Base-by-base conservation (phyloP, 92 coral and sea anemone species). In the Palythoa heliodiscus region DNA sequence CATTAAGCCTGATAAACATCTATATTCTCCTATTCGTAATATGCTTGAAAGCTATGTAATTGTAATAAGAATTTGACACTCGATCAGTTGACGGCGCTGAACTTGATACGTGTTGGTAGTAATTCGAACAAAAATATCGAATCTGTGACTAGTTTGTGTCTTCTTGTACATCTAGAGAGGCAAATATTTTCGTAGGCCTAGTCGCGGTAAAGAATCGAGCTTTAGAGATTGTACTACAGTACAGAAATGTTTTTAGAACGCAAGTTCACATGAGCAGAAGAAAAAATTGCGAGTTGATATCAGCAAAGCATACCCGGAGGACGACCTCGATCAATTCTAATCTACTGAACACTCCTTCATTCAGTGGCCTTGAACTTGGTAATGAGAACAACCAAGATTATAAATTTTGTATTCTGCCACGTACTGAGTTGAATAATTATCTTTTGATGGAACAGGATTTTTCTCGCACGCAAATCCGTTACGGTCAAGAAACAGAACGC, bases 301-400 rank as follows among this genome's bases (percentile, higher is more conserved):
- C 74, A 80, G 60, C 19, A 60, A 22, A 78, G 14, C 19, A 61
- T 43, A 75, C 74, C 84, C 84, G 55, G 29, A 67, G 84, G 73
- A 66, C 20, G 63, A 52, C 20, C 39, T 80, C 53, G 23, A 66
- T 80, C 74, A 43, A 64, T 20, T 66, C 67, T 76, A 76, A 76
- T 76, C 81, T 76, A 76, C 54, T 76, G 57, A 76, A 57, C 37
- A 22, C 22, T 80, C 69, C 40, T 80, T 80, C 84, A 80, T 64
- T 64, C 84, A 80, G n/a, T 80, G 84, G 84, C 84, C 84, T 80
- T 80, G 84, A 80, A 80, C 84, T 80, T 80, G 40, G 73, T 47
- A 53, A 17, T 47, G 53, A 78, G 48, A 78, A 60, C 16, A 13
- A 60, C 38, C 55, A 10, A 13, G 16, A n/a, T 57, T 55, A 23